Conservation (phyloP, 2,888 invertebrate species). For the Tenthredo amoena region DNA sequence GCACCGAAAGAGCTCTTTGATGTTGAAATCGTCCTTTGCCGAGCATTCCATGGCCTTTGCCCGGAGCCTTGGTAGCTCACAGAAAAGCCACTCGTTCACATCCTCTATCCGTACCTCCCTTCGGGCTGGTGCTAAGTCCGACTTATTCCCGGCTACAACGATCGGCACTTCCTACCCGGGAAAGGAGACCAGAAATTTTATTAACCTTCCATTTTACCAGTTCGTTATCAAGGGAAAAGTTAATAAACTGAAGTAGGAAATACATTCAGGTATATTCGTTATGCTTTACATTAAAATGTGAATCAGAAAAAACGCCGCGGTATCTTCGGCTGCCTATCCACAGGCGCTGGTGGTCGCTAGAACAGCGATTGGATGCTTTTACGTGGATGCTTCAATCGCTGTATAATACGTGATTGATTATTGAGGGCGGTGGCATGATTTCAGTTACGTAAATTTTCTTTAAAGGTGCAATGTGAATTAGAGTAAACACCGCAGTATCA, state of each 20-base stretch:
- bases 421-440: too few relatives aligned
- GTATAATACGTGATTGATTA: too few relatives aligned
- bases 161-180: constrained; percentile 87
- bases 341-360: background rate
- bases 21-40: constrained; percentile 88
- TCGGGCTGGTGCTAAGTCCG: constrained; percentile 86
- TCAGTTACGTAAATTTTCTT: too few relatives aligned
- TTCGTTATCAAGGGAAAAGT: background rate
- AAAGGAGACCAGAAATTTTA: background rate
- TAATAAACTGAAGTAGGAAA: background rate
- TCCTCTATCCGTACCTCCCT: constrained; percentile 88
- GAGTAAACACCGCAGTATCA: too few relatives aligned
- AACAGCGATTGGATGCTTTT: too few relatives aligned
- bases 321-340: background rate
- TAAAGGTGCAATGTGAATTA: too few relatives aligned
- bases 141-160: constrained; percentile 92
- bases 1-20: constrained; percentile 89
- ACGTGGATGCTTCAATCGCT: too few relatives aligned
- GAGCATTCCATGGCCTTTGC: constrained; percentile 89
- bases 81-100: constrained; percentile 90
- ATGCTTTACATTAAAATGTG: background rate
- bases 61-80: constrained; percentile 87
- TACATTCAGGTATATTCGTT: background rate
- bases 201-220: background rate
- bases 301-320: background rate